Conservation (phyloP, 1,140 invertebrate species). For the Agrilus planipennis region DNA sequence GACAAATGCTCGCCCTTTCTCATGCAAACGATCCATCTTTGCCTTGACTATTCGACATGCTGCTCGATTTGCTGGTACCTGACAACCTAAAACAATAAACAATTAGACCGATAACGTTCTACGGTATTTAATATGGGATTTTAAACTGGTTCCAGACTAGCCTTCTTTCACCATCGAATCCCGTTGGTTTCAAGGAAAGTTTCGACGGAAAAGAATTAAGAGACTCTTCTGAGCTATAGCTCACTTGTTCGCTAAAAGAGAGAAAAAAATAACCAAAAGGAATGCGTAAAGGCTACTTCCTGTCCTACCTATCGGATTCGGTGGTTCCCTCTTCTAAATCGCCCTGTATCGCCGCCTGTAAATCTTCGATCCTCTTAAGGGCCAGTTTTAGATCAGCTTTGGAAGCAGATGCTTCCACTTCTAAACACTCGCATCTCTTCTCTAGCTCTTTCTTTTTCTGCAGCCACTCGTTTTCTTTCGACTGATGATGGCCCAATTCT, state of each 20-base stretch:
- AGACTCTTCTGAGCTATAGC: slow-evolving; percentile 47
- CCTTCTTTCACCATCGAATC: slow-evolving; percentile 4
- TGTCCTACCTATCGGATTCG: slow-evolving; percentile 46
- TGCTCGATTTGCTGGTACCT: slow-evolving; percentile 19
- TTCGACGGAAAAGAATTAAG: slow-evolving; percentile 46
- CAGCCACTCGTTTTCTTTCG: slow-evolving; percentile 59
- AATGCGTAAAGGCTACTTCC: not conserved
- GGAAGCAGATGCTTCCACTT: slow-evolving; percentile 48
- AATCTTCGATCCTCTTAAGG: slow-evolving; percentile 69
- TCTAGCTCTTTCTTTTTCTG: slow-evolving; percentile 56
- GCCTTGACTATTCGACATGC: slow-evolving; percentile 20
- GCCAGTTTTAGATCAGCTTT: slow-evolving; percentile 66
- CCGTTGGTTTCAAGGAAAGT: slow-evolving; percentile 17
- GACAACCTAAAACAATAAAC: not conserved
- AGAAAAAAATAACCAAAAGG: slow-evolving; percentile 3
- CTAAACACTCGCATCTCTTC: slow-evolving; percentile 52
- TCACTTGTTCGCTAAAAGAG: slow-evolving; percentile 42
- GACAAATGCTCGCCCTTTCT: slow-evolving; percentile 31
- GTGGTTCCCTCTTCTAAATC: slow-evolving; percentile 50
- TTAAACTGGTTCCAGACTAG: not conserved
- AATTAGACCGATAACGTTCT: not conserved
- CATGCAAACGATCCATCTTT: slow-evolving; percentile 31
- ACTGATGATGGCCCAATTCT: slow-evolving; percentile 48
- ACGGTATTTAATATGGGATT: not conserved
- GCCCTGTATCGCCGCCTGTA: slow-evolving; percentile 74